Conservation (phyloP, 1,140 invertebrate genomes). For the Cherax quadricarinatus region DNA sequence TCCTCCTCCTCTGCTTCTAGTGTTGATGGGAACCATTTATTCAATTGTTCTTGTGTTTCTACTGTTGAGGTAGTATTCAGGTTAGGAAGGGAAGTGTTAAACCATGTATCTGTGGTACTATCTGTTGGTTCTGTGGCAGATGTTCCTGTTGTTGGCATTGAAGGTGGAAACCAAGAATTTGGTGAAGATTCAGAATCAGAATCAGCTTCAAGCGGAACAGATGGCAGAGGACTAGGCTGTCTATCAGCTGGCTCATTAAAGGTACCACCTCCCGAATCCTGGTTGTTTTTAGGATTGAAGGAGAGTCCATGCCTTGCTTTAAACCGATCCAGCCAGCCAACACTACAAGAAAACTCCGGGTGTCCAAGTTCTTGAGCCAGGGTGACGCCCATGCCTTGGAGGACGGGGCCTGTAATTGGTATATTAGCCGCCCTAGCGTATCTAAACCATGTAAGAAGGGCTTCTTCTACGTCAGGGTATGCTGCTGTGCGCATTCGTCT, state of each 20-base stretch:
- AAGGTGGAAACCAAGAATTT: constrained; percentile 34
- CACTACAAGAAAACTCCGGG: constrained; percentile 75
- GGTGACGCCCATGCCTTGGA: constrained; percentile 74
- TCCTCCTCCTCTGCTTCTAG: not conserved
- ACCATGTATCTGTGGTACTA: not conserved
- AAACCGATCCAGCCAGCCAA: constrained; percentile 75
- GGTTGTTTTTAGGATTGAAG: constrained; percentile 51
- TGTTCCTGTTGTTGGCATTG: constrained; percentile 22
- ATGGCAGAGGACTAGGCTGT: not conserved
- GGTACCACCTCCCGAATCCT: constrained; percentile 30
- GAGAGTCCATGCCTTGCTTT: constrained; percentile 72
- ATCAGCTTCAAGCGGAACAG: not conserved
- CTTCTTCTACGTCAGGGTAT: constrained; percentile 72
- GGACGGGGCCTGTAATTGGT: constrained; percentile 34
- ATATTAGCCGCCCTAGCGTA: constrained; percentile 58
- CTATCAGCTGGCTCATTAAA: constrained; percentile 36
- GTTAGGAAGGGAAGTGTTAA: not conserved
- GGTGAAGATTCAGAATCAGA: constrained; percentile 54
- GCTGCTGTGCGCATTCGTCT: constrained; percentile 62
- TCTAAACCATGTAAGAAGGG: constrained; percentile 70
- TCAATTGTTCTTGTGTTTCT: constrained; percentile 28
- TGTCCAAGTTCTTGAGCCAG: constrained; percentile 73
- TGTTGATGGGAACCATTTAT: constrained; percentile 26
- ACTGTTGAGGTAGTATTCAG: not conserved
- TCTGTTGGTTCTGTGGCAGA: not conserved